These are phyloP conservation scores for Notechis scutatus DNA, from an alignment of 2,113 vertebrate species.

Conservation along the genomic window DNA sequence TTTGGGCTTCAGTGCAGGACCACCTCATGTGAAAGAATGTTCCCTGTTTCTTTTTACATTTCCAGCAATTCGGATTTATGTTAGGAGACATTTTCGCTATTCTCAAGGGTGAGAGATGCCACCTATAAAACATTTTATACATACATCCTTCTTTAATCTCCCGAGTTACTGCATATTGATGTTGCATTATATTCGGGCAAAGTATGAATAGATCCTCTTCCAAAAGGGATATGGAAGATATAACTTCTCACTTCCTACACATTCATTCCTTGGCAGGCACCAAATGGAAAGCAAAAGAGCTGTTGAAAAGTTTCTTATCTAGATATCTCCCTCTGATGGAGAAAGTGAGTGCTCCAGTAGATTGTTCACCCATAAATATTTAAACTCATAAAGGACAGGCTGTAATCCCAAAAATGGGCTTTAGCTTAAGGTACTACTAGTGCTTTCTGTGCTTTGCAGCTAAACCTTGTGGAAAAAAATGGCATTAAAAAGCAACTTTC, in stretches of 20 bases:
- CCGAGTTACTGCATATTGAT: constrained; percentile 34
- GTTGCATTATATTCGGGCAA: constrained; percentile 16
- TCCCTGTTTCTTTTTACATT: too few species aligned
- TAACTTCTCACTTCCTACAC: constrained; percentile 77
- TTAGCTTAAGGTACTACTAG: background rate
- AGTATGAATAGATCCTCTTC: constrained; percentile 9
- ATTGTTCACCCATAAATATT: background rate
- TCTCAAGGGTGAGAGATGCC: too few species aligned
- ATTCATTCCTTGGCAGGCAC: constrained; percentile 71
- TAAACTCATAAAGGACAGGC: background rate
- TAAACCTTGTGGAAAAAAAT: background rate
- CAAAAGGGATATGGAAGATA: constrained; percentile 70
- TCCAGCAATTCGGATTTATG: too few species aligned
- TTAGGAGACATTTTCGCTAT: too few species aligned
- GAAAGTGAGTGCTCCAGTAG: background rate
- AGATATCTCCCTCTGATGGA: constrained; percentile 32
- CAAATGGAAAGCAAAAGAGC: constrained; percentile 38
- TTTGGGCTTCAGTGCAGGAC: too few species aligned
- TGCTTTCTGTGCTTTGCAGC: background rate
- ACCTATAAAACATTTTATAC: background rate
- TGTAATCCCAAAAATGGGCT: background rate
- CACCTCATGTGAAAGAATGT: too few species aligned
- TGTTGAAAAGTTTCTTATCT: constrained; percentile 41
- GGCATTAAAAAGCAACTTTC: background rate
- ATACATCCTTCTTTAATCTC: constrained; percentile 18